Evolutionary conservation across 1,140 invertebrate genomes (phyloP).

Genomic region (Oncopodura yosiiana): DNA sequence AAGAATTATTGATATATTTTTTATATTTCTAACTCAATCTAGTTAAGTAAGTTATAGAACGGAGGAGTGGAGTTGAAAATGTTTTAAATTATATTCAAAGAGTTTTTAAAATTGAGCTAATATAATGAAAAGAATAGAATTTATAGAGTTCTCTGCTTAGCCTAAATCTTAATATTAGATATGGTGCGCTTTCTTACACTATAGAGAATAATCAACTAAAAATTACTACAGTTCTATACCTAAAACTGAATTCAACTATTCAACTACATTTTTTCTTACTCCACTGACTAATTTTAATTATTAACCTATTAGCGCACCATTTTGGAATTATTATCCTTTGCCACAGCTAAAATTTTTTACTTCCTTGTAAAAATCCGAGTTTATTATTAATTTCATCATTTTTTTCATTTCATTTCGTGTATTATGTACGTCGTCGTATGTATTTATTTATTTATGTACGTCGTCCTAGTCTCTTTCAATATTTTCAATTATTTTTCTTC

Average conservation of each 20-base stretch:
- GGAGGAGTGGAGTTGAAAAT: no score
- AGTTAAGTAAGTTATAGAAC: no score
- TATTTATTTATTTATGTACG: background rate
- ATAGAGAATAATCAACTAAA: no score
- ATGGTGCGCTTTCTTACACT: no score
- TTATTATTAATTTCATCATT: background rate
- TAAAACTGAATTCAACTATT: conserved; percentile 34
- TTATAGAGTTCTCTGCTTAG: no score
- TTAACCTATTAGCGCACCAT: conserved; percentile 14
- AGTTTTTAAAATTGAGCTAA: no score
- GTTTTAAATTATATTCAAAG: no score
- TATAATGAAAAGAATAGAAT: no score
- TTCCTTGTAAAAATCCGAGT: background rate
- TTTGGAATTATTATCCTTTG: conserved; percentile 30
- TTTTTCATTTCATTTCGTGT: background rate
- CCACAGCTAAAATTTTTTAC: conserved; percentile 27
- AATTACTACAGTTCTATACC: background rate
- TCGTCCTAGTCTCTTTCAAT: background rate
- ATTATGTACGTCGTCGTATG: background rate
- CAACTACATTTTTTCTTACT: conserved; percentile 6
- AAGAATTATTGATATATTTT: no score
- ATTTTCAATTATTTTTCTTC: background rate
- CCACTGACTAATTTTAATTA: background rate
- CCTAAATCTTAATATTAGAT: no score
- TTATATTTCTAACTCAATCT: no score